A percentile compares a stretch with the other conserved stretches of the same genome.
phyloP scores from a whole-genome alignment of 30 jellyfish, hydroid and myxozoan species.

The Catostylus mosaicus region DNA sequence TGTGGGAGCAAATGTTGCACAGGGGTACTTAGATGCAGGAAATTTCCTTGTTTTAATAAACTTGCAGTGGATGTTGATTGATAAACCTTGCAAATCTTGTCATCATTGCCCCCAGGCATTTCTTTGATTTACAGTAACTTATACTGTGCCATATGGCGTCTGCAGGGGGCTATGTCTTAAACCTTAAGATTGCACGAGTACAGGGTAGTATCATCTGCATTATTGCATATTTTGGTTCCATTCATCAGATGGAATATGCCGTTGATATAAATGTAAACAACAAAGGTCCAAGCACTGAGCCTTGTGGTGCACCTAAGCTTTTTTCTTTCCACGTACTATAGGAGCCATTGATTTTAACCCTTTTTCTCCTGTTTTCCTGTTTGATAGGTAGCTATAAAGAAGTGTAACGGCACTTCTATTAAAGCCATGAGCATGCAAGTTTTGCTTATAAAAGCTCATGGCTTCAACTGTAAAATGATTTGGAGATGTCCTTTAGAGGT shows the following conservation, averaged over 20 bases:
- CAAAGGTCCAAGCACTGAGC: conserved; percentile 12
- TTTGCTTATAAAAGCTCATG: background rate
- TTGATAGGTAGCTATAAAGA: too few species aligned
- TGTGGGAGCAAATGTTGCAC: too few species aligned
- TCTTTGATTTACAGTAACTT: too few species aligned
- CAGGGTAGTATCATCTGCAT: background rate
- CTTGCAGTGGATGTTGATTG: too few species aligned
- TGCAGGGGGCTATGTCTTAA: too few species aligned
- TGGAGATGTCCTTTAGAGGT: background rate
- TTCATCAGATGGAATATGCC: background rate
- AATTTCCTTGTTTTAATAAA: too few species aligned
- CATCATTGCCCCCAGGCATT: too few species aligned
- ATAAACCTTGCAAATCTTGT: too few species aligned
- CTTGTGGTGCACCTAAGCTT: background rate
- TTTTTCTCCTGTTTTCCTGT: background rate
- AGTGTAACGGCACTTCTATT: too few species aligned
- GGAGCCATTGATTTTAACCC: conserved; percentile 1
- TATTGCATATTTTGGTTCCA: background rate
- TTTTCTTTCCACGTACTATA: background rate
- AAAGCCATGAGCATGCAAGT: background rate
- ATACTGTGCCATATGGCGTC: too few species aligned
- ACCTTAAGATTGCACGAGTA: background rate
- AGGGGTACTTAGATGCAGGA: too few species aligned
- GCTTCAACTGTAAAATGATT: background rate
- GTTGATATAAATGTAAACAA: background rate